Conservation (phyloP, 2,797 vertebrate genomes). For the Pyrocephalus nanus region DNA sequence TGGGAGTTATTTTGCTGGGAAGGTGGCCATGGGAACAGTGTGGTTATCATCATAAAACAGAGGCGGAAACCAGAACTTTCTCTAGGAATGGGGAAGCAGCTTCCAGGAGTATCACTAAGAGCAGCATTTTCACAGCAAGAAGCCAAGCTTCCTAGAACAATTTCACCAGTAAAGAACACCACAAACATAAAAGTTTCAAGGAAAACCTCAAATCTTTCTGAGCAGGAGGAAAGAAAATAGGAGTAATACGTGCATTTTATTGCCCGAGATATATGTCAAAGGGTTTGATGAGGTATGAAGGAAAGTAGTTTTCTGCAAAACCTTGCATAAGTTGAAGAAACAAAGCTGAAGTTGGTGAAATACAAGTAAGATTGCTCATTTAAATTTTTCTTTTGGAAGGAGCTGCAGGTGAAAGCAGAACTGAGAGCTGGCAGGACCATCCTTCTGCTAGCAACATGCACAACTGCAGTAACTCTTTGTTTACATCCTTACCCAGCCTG, state of each 20-base stretch:
- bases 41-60: conserved; percentile 32
- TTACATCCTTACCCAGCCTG: background rate
- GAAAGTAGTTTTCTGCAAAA: background rate
- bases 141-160: background rate
- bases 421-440: background rate
- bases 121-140: background rate
- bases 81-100: background rate
- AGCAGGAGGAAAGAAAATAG: background rate
- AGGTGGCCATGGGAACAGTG: conserved; percentile 16
- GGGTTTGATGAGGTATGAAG: background rate
- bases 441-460: background rate
- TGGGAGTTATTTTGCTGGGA: background rate
- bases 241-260: background rate
- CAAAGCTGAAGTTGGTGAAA: background rate
- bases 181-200: background rate
- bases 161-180: background rate
- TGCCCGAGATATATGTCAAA: background rate
- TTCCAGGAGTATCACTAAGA: background rate
- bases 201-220: background rate
- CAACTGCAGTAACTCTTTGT: background rate
- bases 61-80: background rate
- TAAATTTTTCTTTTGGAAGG: background rate
- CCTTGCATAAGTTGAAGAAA: background rate
- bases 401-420: background rate
- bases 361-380: background rate